Base-by-base conservation (phyloP, 2,888 invertebrate genomes). In the Oscheius onirici region DNA sequence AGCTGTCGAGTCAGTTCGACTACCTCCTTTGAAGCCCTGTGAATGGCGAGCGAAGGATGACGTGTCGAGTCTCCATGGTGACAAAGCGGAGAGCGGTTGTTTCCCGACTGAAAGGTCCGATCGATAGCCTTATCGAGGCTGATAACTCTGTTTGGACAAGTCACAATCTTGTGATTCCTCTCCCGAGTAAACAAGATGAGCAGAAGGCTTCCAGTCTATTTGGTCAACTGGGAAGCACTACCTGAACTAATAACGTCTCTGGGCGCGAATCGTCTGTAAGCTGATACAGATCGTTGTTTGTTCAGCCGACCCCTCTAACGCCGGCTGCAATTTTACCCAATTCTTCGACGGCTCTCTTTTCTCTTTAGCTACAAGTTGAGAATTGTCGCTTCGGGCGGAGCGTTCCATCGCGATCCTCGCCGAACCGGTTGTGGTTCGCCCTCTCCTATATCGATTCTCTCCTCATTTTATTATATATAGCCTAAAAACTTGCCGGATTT, bases 181-280 rank as follows among this genome's bases (percentile, higher is more conserved):
- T n/a, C n/a, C n/a, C n/a, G n/a, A 34, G 34, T 34, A 34, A 34
- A 34, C 34, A 34, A 34, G 34, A 34, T 34, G 34, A 8, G 34
- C 34, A 34, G 34, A 34, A 34, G 34, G 34, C 34, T 34, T 34
- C 34, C 34, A 34, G 34, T 34, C 34, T 34, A 34, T 34, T 49
- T 49, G 49, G 49, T 20, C 49, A 49, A 49, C 49, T 49, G 34
- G 34, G 22, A 52, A 24, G 49, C 49, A 63, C 63, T 49, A 49
- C 63, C 63, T 63, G 63, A 63, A 63, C 63, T 63, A 63, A 63
- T 63, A 63, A 26, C 63, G 46, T 40, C 58, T 40, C 40, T 13
- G 24, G 66, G 66, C 52, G 66, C 51, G 52, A 66, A 66, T 54
- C 66, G 66, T 63, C 63, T 63, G 63, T 63, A 63, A 66, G 66